Evolutionary conservation across 2,113 vertebrate genomes (phyloP), one percentile per base, ranked within the genome.

Genomic region (Hydrochoerus hydrochaeris): DNA sequence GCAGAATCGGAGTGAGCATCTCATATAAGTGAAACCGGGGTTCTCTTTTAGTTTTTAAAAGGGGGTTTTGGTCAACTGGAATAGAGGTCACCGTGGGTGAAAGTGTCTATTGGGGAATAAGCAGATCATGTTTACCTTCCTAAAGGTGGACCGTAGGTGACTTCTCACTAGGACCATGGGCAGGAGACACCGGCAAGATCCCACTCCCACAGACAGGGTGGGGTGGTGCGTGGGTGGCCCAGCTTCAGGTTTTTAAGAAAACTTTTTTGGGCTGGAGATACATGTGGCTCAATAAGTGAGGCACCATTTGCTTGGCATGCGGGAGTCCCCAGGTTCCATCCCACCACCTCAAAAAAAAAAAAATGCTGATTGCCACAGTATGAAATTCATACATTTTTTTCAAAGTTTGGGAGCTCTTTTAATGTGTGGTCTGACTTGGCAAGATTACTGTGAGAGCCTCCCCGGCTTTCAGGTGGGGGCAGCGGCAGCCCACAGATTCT

Each of bases 1-100:
- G 11, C 49, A 52, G 49, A 52, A 10, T 52, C 49, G 9, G 52
- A 54, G 49, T 52, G 49, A 54, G 12, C 69, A 49, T 28, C 41
- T 92, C 85, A 88, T 41, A 3, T 38, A 65, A 28, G 13, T 69
- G 19, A 88, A 63, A 80, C 46, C 38, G 82, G 13, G 19, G 10
- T 73, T 95, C 62, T 67, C 20, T 71, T 81, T 91, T 81, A 88
- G 89, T 52, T 52, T 52, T 52, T 52, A 93, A 97, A 95, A 81
- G 52, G 1, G 81, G 5, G 60, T 20, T 86, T 73, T 91, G 12
- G 19, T 69, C 52, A 49, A 14, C 49, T 44, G 28, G 84, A 89
- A 89, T 73, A 71, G 63, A 83, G 62, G 62, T 88, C 44, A 30
- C 19, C 0, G 32, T 19, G 58, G n/a, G 63, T 58, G 9, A 60